phyloP scores from a whole-genome alignment of 2,888 invertebrate species.

The Apodemia hepburni region DNA sequence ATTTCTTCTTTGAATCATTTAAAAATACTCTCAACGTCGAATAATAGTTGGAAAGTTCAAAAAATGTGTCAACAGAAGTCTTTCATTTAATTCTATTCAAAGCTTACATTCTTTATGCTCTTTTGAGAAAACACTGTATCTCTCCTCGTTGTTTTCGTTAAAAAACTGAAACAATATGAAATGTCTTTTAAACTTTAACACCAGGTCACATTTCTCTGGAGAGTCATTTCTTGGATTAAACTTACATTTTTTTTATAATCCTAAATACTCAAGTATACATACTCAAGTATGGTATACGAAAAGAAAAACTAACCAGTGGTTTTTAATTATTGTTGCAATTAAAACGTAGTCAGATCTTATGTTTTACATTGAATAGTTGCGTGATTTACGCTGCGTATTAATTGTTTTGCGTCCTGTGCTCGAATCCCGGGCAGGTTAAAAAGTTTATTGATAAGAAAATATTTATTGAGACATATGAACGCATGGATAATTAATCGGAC shows the following conservation, averaged over 20 bases:
- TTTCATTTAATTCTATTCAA: constrained; percentile 4
- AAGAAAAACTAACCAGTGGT: not conserved
- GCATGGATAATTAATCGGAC: too few relatives aligned
- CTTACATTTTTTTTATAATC: not conserved
- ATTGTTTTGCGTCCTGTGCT: too few relatives aligned
- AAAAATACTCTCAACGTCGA: too few relatives aligned
- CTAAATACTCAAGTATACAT: not conserved
- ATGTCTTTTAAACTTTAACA: constrained; percentile 6
- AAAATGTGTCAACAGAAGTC: not conserved
- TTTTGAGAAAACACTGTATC: not conserved
- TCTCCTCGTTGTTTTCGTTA: not conserved
- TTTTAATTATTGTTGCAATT: not conserved
- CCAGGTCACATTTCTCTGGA: not conserved
- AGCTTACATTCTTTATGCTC: constrained; percentile 1
- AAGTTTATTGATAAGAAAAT: too few relatives aligned
- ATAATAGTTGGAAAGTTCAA: not conserved
- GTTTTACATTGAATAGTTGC: too few relatives aligned
- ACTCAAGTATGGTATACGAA: not conserved
- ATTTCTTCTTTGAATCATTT: too few relatives aligned
- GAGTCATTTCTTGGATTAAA: not conserved
- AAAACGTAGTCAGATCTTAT: too few relatives aligned
- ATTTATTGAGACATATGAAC: too few relatives aligned
- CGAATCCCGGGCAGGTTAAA: too few relatives aligned
- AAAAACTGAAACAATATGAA: constrained; percentile 8
- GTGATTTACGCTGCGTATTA: too few relatives aligned